Percentiles rank a stretch among this genome's conserved stretches.
Conservation (phyloP, 2,113 vertebrate species). For the Periophthalmus modestus region DNA sequence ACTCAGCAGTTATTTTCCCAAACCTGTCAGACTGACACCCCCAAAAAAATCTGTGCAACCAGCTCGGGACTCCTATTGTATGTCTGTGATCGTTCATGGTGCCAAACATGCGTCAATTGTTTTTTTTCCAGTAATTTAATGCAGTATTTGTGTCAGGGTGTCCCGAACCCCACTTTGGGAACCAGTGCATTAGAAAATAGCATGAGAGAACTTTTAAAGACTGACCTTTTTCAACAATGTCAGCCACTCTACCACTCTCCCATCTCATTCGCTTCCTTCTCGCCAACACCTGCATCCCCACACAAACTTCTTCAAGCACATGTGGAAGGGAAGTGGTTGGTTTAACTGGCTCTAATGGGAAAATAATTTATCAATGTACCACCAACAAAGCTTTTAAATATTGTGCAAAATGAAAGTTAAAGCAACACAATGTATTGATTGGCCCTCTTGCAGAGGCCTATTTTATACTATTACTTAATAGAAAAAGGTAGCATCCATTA, state of each 20-base stretch:
- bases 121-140: not conserved
- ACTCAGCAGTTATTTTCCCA: not conserved
- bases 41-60: not conserved
- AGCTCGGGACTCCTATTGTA: no score
- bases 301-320: conserved; percentile 67
- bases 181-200: not conserved
- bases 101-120: not conserved
- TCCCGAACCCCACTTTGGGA: no score
- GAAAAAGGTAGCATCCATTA: no score
- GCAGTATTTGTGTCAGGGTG: not conserved
- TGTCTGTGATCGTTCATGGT: no score
- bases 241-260: conserved; percentile 83
- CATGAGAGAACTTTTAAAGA: not conserved
- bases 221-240: conserved; percentile 81
- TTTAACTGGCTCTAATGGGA: not conserved
- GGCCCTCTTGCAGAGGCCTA: not conserved
- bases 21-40: not conserved
- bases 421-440: not conserved
- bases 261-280: conserved; percentile 82
- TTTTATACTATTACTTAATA: not conserved
- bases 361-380: not conserved
- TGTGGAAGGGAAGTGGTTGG: not conserved
- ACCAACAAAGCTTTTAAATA: not conserved
- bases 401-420: not conserved
- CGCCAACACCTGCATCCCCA: conserved; percentile 84